phyloP scores from a whole-genome alignment of 2,888 invertebrate genomes.

The Marronus borbonicus region DNA sequence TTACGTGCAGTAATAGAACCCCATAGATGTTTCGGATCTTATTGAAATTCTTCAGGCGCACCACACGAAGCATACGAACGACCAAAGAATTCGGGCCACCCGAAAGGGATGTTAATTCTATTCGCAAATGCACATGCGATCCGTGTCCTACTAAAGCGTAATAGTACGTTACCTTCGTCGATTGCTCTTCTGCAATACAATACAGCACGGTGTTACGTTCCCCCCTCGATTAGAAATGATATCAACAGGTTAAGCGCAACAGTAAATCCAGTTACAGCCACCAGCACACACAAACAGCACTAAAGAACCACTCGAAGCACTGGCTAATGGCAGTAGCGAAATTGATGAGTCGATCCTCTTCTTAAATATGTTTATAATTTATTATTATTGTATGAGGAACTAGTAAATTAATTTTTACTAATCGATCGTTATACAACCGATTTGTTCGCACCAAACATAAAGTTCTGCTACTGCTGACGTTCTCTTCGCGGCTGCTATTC shows the following conservation, averaged over 20 bases:
- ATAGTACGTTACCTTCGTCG: neutral
- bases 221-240: slow-evolving; percentile 33
- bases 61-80: neutral
- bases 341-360: too few relatives aligned
- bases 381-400: too few relatives aligned
- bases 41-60: too few relatives aligned
- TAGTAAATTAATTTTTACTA: too few relatives aligned
- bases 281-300: slow-evolving; percentile 1
- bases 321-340: too few relatives aligned
- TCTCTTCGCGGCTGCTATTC: neutral
- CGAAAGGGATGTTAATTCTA: neutral
- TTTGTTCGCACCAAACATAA: too few relatives aligned
- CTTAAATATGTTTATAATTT: too few relatives aligned
- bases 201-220: neutral
- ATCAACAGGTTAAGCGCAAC: slow-evolving; percentile 55
- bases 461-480: too few relatives aligned
- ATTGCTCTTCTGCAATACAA: neutral
- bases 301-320: too few relatives aligned
- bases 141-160: neutral
- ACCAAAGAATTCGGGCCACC: neutral
- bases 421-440: too few relatives aligned
- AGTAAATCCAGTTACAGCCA: slow-evolving; percentile 47
- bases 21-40: neutral
- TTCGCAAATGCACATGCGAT: neutral
- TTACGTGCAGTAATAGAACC: neutral